A percentile compares a stretch with the other conserved stretches of the same genome.
phyloP scores from a whole-genome alignment of 2,113 vertebrate genomes.

The Paradisaea rubra region DNA sequence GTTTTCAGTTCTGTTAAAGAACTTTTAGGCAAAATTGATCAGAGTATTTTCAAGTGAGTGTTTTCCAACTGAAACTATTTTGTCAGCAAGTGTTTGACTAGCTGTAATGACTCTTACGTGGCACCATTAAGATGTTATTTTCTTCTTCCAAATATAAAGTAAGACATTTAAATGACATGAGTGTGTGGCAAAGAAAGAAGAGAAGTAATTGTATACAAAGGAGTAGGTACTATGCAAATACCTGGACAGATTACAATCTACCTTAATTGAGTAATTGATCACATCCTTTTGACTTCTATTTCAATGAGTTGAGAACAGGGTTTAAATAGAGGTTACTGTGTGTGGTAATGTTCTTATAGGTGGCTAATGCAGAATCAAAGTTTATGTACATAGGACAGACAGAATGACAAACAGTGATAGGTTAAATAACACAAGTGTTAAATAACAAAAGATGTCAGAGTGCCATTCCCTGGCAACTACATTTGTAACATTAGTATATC shows the following conservation, averaged over 20 bases:
- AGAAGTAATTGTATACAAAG: background rate
- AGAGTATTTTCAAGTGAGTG: background rate
- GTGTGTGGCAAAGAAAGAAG: background rate
- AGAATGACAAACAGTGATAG: background rate
- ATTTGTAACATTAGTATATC: background rate
- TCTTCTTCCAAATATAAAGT: background rate
- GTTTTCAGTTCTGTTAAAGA: background rate
- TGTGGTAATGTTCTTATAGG: background rate
- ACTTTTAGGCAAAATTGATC: background rate
- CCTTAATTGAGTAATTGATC: slow-evolving; percentile 20
- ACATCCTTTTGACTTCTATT: slow-evolving; percentile 16
- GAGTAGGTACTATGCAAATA: slow-evolving; percentile 15
- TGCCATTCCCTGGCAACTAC: background rate
- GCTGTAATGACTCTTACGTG: background rate
- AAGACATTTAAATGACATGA: background rate
- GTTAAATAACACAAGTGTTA: background rate
- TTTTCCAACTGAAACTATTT: background rate
- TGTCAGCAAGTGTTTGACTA: background rate
- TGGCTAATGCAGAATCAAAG: background rate
- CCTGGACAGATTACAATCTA: slow-evolving; percentile 29
- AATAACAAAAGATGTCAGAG: background rate
- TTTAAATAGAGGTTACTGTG: background rate
- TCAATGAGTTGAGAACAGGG: background rate
- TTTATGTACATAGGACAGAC: background rate
- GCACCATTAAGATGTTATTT: background rate